Percentiles rank a stretch among this genome's conserved stretches.
Evolutionary conservation across 2,888 invertebrate genomes (phyloP).

Genomic region (Lithophane socia): DNA sequence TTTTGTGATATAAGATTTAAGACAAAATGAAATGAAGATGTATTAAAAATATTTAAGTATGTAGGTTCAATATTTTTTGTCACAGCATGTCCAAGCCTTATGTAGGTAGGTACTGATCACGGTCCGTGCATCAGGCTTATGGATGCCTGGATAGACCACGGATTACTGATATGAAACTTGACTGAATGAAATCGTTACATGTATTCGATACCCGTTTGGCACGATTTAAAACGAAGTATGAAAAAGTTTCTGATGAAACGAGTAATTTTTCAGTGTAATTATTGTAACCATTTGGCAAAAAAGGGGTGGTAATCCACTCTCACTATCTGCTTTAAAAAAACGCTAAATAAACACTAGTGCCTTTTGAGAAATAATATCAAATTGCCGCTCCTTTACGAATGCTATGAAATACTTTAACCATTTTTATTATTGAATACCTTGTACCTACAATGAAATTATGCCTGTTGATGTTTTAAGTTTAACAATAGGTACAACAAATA

Average conservation of each 20-base stretch:
- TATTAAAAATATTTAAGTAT: neutral
- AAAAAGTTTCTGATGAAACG: neutral
- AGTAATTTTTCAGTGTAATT: neutral
- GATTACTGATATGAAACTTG: conserved; percentile 63
- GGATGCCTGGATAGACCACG: conserved; percentile 36
- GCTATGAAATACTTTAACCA: neutral
- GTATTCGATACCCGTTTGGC: conserved; percentile 43
- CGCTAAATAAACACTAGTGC: neutral
- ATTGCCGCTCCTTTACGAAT: neutral
- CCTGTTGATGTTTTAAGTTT: neutral
- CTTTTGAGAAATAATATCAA: no score
- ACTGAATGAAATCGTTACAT: conserved; percentile 62
- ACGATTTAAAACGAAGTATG: conserved; percentile 22
- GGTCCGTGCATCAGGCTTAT: conserved; percentile 37
- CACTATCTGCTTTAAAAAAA: neutral
- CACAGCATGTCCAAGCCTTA: conserved; percentile 35
- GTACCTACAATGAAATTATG: no score
- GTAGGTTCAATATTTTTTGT: neutral
- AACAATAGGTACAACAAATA: neutral
- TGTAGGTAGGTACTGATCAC: neutral
- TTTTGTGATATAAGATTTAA: no score
- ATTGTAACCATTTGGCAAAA: neutral
- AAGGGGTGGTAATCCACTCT: neutral
- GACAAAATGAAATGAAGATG: no score
- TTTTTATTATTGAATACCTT: neutral